Evolutionary conservation across 2,888 invertebrate genomes (phyloP), one percentile per base, ranked within the genome.

Genomic region (Glyphotaelius pellucidus): DNA sequence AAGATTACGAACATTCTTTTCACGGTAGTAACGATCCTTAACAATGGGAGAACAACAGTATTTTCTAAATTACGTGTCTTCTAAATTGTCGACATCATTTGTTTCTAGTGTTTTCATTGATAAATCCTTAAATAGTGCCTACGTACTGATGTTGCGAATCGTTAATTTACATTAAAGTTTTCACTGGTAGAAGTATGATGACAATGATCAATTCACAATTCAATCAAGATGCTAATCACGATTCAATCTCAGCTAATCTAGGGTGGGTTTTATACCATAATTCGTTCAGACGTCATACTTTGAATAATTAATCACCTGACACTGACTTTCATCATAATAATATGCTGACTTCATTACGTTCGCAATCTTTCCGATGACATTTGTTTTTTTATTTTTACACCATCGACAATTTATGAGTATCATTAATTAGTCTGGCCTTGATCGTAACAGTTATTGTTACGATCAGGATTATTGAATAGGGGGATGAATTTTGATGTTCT

Each of bases 341-440:
- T n/a, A n/a, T n/a, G n/a, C n/a, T n/a, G n/a, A n/a, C n/a, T n/a
- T n/a, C n/a, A 52, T 52, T 25, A 67, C 67, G 67, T 67, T 67
- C 67, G 67, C 25, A 67, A 7, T 67, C 67, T n/a, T 67, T 67
- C 7, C 67, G 25, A 67, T 67, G 67, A 67, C 7, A 52, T 67
- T 67, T 25, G n/a, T 52, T 42, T 67, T n/a, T 67, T 95, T 95
- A 93, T 42, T n/a, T 86, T 86, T 38, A 4, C 7, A 42, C 42
- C 19, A 19, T 47, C 15, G 25, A n/a, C 3, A 86, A 38, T 30
- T 42, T 4, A 86, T 86, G 25, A n/a, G 38, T 52, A 19, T 47
- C 12, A 86, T 85, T 35, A 30, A 32, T 52, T 19, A 52, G 19
- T 52, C 4, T n/a, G 67, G 25, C 67, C 67, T 67, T 67, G n/a